Evolutionary conservation across 2,797 vertebrate genomes (phyloP), one percentile per base, ranked within the genome.

Genomic region (Glyptemys insculpta): DNA sequence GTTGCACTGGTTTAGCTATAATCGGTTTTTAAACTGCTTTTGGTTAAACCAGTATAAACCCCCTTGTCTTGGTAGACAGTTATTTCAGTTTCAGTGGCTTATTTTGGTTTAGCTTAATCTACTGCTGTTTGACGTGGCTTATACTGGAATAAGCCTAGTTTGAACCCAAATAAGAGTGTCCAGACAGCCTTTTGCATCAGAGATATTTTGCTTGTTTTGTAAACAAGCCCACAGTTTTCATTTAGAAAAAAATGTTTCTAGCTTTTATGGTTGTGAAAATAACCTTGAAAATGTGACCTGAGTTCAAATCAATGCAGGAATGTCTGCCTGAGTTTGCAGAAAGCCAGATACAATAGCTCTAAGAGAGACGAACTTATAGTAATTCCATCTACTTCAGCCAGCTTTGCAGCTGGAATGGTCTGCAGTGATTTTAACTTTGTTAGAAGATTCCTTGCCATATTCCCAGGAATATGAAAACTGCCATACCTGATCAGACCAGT

Each of bases 401-500:
- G 16, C 34, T 96, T 91, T 97, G 88, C 86, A 83, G 49, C 80
- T 85, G 88, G 87, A 91, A 79, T 78, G 44, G 34, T 78, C 94
- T 83, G 72, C 65, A 90, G 88, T 81, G 83, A 90, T 95, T 78
- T 95, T 95, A 88, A 79, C 72, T 85, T 29, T 78, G 65, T 50
- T 89, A 49, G 88, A 94, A 92, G 52, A 85, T 78, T 91, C 74
- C 83, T 95, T 96, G 80, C 83, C 86, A 83, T 81, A 27, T 47
- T 95, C 91, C 81, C 44, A 90, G 92, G 90, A 92, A 79, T 93
- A 86, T 68, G 62, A 81, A 86, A 94, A 78, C 91, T 95, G 94
- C 74, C 95, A 89, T 83, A 87, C 29, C 74, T 91, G 90, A 95
- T 96, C 94, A 97, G 79, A 83, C 31, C 65, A 87, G 56, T 12